These are phyloP conservation scores for Plecturocebus donacophilus DNA, from an alignment of 2,113 vertebrate genomes.

Conservation along the genomic window DNA sequence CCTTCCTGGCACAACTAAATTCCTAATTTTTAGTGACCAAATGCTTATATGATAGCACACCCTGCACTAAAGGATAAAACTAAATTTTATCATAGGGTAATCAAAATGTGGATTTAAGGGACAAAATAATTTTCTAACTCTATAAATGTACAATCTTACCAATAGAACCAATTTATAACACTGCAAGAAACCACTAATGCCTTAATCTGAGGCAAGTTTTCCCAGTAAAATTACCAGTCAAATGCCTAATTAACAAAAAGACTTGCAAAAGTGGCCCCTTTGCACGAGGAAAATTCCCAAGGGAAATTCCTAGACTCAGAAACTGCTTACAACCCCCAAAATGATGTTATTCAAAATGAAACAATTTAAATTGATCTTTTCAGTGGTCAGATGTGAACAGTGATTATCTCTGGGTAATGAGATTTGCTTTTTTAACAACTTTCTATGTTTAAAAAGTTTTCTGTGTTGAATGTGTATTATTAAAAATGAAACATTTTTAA, in stretches of 20 bases:
- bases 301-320: not conserved
- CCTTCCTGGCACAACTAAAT: not conserved
- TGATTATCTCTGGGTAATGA: not conserved
- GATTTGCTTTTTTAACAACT: not conserved
- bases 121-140: not conserved
- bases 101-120: not conserved
- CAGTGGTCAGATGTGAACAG: not conserved
- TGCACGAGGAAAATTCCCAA: not conserved
- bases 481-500: constrained; percentile 16
- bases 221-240: not conserved
- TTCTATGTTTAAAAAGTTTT: not conserved
- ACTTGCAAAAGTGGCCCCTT: not conserved
- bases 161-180: not conserved
- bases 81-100: not conserved
- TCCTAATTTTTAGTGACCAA: not conserved
- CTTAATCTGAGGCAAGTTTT: not conserved
- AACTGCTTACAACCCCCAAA: not conserved
- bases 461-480: not conserved
- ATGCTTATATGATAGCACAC: not conserved
- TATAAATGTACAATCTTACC: not conserved
- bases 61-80: not conserved
- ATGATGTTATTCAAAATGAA: constrained; percentile 25
- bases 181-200: not conserved
- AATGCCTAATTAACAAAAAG: not conserved
- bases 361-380: not conserved